These are phyloP conservation scores for Trematocara marginatum DNA, from an alignment of 2,113 vertebrate genomes.

Conservation along the genomic window DNA sequence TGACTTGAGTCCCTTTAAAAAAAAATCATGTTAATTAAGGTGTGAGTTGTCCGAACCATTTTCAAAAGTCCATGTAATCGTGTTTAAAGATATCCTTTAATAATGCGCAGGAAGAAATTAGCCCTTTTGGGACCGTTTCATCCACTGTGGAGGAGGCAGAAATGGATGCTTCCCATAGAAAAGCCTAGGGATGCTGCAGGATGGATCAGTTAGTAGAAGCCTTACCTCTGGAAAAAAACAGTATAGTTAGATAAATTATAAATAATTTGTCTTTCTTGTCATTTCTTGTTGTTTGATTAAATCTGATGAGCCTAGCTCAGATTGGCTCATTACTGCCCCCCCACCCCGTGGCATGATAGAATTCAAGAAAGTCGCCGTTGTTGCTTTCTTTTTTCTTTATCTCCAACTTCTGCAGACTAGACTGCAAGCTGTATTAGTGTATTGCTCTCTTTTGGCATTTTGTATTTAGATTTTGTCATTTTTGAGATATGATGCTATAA, in stretches of 20 bases:
- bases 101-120: conserved; percentile 18
- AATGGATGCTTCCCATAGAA: background rate
- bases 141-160: background rate
- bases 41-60: conserved; percentile 37
- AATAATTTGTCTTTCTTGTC: background rate
- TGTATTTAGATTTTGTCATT: background rate
- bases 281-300: background rate
- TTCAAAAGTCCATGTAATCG: conserved; percentile 1
- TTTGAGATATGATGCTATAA: background rate
- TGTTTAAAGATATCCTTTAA: conserved; percentile 6
- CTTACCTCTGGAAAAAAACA: background rate
- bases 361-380: background rate
- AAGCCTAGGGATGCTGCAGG: background rate
- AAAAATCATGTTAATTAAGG: conserved; percentile 25
- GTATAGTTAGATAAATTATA: background rate
- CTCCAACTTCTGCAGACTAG: background rate
- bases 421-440: background rate
- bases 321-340: background rate
- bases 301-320: background rate
- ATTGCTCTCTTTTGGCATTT: background rate
- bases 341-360: background rate
- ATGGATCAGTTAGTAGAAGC: background rate
- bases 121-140: conserved; percentile 3
- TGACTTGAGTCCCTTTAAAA: conserved; percentile 64
- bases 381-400: background rate